Conservation (phyloP, 2,113 vertebrate genomes). For the Notiomystis cincta region DNA sequence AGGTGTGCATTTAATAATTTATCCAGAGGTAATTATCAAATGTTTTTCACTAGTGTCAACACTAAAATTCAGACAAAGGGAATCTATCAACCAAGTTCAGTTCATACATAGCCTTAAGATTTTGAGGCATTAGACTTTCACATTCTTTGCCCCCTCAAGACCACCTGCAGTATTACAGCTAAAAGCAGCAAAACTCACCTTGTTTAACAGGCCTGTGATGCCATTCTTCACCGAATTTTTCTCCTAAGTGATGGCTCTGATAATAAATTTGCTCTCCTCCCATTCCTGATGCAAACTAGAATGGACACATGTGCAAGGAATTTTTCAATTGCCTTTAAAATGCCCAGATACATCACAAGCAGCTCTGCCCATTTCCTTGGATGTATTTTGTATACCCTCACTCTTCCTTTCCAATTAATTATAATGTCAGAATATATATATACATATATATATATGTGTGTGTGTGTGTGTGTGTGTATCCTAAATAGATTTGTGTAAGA, state of each 20-base stretch:
- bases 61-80: not conserved
- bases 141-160: not conserved
- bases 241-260: constrained; percentile 83
- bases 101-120: not conserved
- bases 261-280: constrained; percentile 91
- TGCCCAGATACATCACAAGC: not conserved
- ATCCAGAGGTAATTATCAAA: not conserved
- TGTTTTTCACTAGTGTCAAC: not conserved
- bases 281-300: constrained; percentile 73
- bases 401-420: not conserved
- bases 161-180: not conserved
- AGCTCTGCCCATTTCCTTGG: not conserved
- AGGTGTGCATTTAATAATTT: not conserved
- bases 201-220: constrained; percentile 76
- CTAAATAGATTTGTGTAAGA: too few species aligned
- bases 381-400: not conserved
- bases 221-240: constrained; percentile 79
- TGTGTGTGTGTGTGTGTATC: too few species aligned
- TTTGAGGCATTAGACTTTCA: not conserved
- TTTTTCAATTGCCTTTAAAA: constrained; percentile 34
- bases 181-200: constrained; percentile 71
- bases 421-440: not conserved
- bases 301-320: constrained; percentile 19
- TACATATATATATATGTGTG: too few species aligned
- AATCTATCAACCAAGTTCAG: not conserved